Evolutionary conservation across 2,113 vertebrate species (phyloP), one percentile per base, ranked within the genome.

Genomic region (Dunckerocampus dactyliophorus): DNA sequence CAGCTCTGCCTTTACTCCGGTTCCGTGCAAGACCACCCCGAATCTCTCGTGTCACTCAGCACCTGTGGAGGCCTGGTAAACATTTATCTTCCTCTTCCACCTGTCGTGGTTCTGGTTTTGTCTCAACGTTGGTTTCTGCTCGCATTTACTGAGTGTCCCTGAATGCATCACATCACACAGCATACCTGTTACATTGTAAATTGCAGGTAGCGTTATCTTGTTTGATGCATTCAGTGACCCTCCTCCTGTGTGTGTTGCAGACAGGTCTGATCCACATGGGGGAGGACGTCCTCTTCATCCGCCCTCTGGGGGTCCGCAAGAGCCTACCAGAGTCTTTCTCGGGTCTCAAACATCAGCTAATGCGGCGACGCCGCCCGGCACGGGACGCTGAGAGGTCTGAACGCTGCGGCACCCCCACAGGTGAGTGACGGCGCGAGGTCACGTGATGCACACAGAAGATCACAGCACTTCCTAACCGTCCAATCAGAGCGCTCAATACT

Each of bases 21-120:
- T 58, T 86, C 71, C 51, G 91, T 95, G 17, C 76, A 95, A 28
- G 93, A 95, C 86, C 91, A 90, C 65, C 92, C 85, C 0, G 81
- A 83, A 65, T 95, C 95, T 60, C 85, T 92, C 72, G 95, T 88
- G 63, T 92, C 95, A 0, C 47, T 98, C 79, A 95, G 92, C 88
- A 89, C 92, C 74, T 98, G 94, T 63, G 88, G 89, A 31, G 96
- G 95, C 84, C 93, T 96, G 95, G 96, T 96, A 93, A 91, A 87
- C 7, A 61, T 64, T 50, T 49, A 7, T 45, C 20, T 42, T 70
- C 39, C 3, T 45, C 24, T 42, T 70, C 39, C 13, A 14, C 39
- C 39, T 13, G 39, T 43, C 39, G 14, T 14, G 39, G 39, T 43
- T 43, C 39, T 43, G 0, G 39, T 43, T 13, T 43, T 43, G 10